Evolutionary conservation across 1,140 invertebrate genomes (phyloP).

Genomic region (Drosophila orosa): DNA sequence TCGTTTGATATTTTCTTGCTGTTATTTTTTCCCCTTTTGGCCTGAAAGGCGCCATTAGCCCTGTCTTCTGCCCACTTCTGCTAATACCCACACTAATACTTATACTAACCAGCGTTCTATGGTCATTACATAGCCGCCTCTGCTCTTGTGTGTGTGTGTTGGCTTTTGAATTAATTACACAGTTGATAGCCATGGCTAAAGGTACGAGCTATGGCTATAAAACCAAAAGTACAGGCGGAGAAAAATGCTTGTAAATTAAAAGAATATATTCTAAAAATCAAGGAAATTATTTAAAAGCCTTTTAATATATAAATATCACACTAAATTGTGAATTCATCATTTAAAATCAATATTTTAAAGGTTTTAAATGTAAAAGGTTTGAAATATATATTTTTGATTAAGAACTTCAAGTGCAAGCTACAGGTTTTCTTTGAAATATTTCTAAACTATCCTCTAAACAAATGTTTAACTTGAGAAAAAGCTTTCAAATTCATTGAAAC

Average conservation of each 20-base stretch:
- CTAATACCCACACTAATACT: background rate
- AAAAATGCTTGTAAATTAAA: background rate
- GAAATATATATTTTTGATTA: too few relatives aligned
- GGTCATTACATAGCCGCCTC: constrained; percentile 39
- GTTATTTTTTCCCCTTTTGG: background rate
- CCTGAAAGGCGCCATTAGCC: constrained; percentile 9
- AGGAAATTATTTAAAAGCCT: background rate
- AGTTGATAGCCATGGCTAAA: constrained; percentile 58
- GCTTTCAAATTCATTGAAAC: rapidly evolving
- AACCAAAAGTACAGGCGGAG: background rate
- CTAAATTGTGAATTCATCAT: too few relatives aligned
- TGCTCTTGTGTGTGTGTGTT: constrained; percentile 33
- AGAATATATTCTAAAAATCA: background rate
- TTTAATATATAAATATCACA: too few relatives aligned
- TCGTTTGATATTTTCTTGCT: background rate
- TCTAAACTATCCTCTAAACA: background rate
- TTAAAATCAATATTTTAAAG: too few relatives aligned
- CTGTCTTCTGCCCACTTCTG: constrained; percentile 15
- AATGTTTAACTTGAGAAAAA: background rate
- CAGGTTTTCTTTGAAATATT: background rate
- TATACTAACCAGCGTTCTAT: constrained; percentile 13
- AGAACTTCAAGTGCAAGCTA: background rate
- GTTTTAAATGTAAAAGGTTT: background rate
- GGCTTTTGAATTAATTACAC: constrained; percentile 77
- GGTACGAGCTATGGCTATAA: constrained; percentile 28